Evolutionary conservation across 2,797 vertebrate species (phyloP), one percentile per base, ranked within the genome.

Genomic region (Cheirogaleus major): DNA sequence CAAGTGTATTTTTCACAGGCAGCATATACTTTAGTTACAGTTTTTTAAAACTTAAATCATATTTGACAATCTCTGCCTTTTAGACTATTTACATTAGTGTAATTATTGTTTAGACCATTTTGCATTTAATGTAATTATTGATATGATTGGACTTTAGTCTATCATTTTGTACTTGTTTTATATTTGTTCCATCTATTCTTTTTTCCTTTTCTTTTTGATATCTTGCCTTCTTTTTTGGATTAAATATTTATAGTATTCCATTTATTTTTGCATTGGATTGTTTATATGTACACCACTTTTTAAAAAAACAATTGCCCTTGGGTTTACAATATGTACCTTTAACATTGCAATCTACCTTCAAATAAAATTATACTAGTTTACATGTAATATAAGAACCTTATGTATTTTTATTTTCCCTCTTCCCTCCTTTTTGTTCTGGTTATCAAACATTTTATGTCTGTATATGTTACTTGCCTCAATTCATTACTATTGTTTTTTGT

Each of bases 341-440:
- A 81, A 82, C 48, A 45, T 89, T 23, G 82, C 3, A 82, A 18
- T 52, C 50, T 63, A 70, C 38, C 27, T 82, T 75, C 45, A 91
- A 81, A 85, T 89, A 82, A 55, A 65, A 59, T 75, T 65, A 48
- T 57, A n/a, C 65, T 25, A 38, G 41, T 69, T 93, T 81, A 88
- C 11, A n/a, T n/a, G 4, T 73, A 72, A 88, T 38, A 1, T 55
- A 90, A 79, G 23, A 63, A 45, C 14, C 0, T 17, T 45, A 7
- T 86, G 0, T 15, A 61, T 23, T 93, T 95, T 88, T 13, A 76
- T 89, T 70, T 87, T 2, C 13, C 3, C 27, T 23, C 30, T 63
- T 13, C 5, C 22, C 81, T 92, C 7, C 32, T 92, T 91, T 89
- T 90, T 93, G 22, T 91, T 94, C 63, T 96, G 76, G 30, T 97